Base-by-base conservation (phyloP, 2,113 vertebrate genomes). In the Oncorhynchus mykiss region DNA sequence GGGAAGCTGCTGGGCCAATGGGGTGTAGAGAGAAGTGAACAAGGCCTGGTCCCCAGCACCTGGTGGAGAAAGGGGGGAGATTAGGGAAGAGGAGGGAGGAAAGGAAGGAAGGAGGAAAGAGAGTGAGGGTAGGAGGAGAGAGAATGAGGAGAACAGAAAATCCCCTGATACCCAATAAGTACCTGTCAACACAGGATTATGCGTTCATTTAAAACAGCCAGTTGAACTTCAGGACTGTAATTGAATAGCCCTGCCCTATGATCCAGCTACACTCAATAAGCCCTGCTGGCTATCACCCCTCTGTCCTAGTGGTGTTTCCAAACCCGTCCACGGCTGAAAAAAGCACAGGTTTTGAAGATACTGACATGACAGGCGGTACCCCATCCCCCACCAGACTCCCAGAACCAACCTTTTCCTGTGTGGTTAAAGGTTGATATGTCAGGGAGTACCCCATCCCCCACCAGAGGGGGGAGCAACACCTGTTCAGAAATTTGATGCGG, bases 1-100 rank as follows among this genome's bases (percentile, higher is more conserved):
- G 70, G 97, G 96, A 84, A 99, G 96, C 84, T 99, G 96, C 86
- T 97, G 96, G 82, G 96, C 96, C 85, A 99, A 92, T 0, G 92
- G 94, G 24, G 94, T 95, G 83, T 97, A 97, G 16, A 99, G 84
- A 73, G 96, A 95, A 14, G 94, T 94, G 80, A 98, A 99, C 85
- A 99, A 92, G 79, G 85, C 93, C 92, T 97, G 96, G 91, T 99
- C 97, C 90, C 97, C 97, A 83, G 96, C 96, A 95, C 96, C 97
- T 99, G 82, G 75, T 60, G 74, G 12, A 22, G 60, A 20, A 16
- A 20, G 18, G 69, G 77, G 18, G 59, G 34, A 31, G 3, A 25
- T 22, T 67, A 2, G 27, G 4, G 62, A 8, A 5, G 24, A 45
- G 1, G 22, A 7, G 31, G 27, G 14, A 6, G 20, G 1, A 34